Evolutionary conservation across 2,888 invertebrate species (phyloP).

Genomic region (Drosophila kuntzei): DNA sequence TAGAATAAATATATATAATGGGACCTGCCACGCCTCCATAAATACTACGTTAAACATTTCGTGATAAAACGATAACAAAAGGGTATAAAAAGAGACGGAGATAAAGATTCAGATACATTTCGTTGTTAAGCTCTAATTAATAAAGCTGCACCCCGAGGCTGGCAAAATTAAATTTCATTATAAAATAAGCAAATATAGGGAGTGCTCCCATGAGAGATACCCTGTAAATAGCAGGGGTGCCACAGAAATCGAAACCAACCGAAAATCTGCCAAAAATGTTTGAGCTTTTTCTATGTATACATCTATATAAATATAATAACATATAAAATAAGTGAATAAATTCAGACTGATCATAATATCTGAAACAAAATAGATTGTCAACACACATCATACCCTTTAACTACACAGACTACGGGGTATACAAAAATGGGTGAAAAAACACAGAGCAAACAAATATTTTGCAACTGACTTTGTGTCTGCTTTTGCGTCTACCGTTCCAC

Average conservation of each 20-base stretch:
- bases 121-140: background rate
- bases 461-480: slow-evolving; percentile 34
- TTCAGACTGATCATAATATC: background rate
- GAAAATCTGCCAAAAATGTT: too few relatives aligned
- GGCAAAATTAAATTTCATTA: slow-evolving; percentile 4
- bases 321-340: background rate
- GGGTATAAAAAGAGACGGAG: background rate
- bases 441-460: slow-evolving; percentile 23
- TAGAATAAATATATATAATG: too few relatives aligned
- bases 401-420: background rate
- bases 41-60: too few relatives aligned
- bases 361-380: background rate
- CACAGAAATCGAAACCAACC: too few relatives aligned
- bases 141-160: background rate
- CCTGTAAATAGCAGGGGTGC: background rate
- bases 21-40: too few relatives aligned
- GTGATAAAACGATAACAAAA: too few relatives aligned
- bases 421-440: slow-evolving; percentile 1
- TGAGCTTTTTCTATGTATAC: too few relatives aligned
- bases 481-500: background rate
- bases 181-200: background rate
- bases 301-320: background rate
- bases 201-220: background rate
- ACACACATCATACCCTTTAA: background rate
- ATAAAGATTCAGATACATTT: slow-evolving; percentile 1